phyloP scores from a whole-genome alignment of 2,797 vertebrate species.

The Semotilus atromaculatus region DNA sequence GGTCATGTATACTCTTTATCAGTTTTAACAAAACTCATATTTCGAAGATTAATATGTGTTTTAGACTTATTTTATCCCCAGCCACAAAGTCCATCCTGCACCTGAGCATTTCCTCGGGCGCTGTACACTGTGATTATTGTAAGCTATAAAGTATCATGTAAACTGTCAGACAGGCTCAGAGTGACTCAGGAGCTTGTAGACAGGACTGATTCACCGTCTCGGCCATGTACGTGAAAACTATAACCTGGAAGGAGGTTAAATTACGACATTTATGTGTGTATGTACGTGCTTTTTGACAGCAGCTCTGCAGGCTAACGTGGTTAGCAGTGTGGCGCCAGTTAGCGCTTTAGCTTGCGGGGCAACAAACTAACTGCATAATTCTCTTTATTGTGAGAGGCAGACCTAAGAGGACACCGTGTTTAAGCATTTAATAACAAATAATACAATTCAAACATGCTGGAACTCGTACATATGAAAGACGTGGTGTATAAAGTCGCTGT shows the following conservation, averaged over 20 bases:
- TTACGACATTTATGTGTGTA: not conserved
- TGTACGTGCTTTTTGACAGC: conserved; percentile 24
- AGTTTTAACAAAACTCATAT: conserved; percentile 1
- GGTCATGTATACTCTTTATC: not conserved
- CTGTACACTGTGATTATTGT: conserved; percentile 26
- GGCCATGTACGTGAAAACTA: conserved; percentile 1
- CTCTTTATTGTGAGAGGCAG: not conserved
- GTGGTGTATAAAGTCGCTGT: conserved; percentile 13
- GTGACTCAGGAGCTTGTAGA: conserved; percentile 20
- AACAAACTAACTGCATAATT: not conserved
- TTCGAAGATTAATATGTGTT: not conserved
- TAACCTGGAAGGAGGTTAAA: not conserved
- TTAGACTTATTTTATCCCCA: not conserved
- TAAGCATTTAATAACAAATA: not conserved
- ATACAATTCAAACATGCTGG: not conserved
- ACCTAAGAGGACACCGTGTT: not conserved
- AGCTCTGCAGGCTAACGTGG: conserved; percentile 8
- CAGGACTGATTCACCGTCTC: not conserved
- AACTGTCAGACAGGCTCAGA: conserved; percentile 33
- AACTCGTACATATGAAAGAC: not conserved
- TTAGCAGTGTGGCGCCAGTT: conserved; percentile 38
- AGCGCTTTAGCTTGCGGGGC: conserved; percentile 44
- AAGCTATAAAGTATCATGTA: conserved; percentile 39
- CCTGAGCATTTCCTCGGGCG: not conserved
- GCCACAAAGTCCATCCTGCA: conserved; percentile 22